These are phyloP conservation scores for Diuraphis noxia DNA, from an alignment of 1,140 invertebrate genomes.

Conservation along the genomic window DNA sequence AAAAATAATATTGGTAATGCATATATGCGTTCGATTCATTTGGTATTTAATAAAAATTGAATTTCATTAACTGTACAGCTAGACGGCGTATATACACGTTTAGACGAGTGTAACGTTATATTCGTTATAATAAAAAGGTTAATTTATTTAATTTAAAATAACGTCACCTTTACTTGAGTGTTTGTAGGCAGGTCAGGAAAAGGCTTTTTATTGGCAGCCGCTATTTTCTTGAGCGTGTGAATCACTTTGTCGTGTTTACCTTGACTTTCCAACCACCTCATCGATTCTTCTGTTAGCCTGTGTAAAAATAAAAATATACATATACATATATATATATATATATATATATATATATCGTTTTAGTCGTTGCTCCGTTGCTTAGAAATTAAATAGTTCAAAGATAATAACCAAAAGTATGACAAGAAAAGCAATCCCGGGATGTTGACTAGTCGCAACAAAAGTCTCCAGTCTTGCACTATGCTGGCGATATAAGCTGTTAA, in stretches of 20 bases:
- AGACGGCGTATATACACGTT: no score
- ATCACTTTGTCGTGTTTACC: conserved; percentile 63
- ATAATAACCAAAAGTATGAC: conserved; percentile 30
- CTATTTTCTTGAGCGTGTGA: conserved; percentile 63
- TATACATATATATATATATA: no score
- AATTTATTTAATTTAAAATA: background rate
- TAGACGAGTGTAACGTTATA: background rate
- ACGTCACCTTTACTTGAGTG: background rate
- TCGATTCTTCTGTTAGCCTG: conserved; percentile 68
- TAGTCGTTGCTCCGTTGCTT: background rate
- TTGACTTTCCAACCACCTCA: conserved; percentile 67
- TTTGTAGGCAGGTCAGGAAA: conserved; percentile 58
- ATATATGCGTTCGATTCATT: background rate
- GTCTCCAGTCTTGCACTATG: conserved; percentile 26
- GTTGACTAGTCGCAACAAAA: conserved; percentile 57
- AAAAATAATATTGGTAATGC: background rate
- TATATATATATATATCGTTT: background rate
- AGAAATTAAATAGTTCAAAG: background rate
- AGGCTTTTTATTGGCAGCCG: conserved; percentile 63
- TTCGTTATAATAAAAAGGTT: background rate
- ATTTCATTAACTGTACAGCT: background rate
- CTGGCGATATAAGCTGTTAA: conserved; percentile 69
- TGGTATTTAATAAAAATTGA: background rate
- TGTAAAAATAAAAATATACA: no score
- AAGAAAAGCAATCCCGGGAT: conserved; percentile 60